Evolutionary conservation across 1,140 invertebrate species (phyloP).

Genomic region (Drosophila miranda): DNA sequence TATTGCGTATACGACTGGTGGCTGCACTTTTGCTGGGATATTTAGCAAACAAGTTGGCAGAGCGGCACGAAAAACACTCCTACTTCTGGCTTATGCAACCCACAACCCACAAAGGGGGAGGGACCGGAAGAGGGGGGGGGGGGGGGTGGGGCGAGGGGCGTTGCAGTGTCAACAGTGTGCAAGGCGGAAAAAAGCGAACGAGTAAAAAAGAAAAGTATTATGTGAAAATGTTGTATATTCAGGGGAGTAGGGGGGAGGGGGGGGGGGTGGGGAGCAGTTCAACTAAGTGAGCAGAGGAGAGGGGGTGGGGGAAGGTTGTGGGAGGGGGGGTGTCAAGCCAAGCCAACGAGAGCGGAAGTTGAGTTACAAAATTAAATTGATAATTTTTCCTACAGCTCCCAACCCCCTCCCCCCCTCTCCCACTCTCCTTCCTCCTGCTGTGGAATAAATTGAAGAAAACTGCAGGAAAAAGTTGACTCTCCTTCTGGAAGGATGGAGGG

Average conservation of each 20-base stretch:
- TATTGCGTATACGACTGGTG: slow-evolving; percentile 65
- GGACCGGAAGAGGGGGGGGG: neutral
- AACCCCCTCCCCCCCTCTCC: neutral
- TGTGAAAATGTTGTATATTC: slow-evolving; percentile 30
- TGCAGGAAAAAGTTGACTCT: slow-evolving; percentile 60
- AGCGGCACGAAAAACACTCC: slow-evolving; percentile 32
- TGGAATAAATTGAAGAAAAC: slow-evolving; percentile 41
- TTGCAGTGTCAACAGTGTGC: slow-evolving; percentile 73
- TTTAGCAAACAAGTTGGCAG: slow-evolving; percentile 61
- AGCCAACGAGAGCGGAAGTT: slow-evolving; percentile 70
- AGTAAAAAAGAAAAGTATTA: slow-evolving; percentile 18
- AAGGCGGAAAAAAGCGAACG: slow-evolving; percentile 66
- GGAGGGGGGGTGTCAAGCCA: slow-evolving; percentile 22
- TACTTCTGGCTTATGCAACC: slow-evolving; percentile 67
- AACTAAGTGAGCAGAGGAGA: slow-evolving; percentile 35
- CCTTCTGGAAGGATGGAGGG: slow-evolving; percentile 1
- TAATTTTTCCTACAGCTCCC: slow-evolving; percentile 56
- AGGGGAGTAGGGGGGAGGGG: neutral
- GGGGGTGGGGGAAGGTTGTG: neutral
- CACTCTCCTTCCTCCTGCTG: slow-evolving; percentile 1
- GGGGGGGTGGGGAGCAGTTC: slow-evolving; percentile 38
- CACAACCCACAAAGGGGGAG: slow-evolving; percentile 47
- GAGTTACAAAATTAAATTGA: slow-evolving; percentile 81
- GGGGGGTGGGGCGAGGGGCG: neutral
- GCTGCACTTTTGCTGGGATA: slow-evolving; percentile 51